These are phyloP conservation scores for Melanotus villosus DNA, from an alignment of 2,888 invertebrate genomes.

Conservation along the genomic window DNA sequence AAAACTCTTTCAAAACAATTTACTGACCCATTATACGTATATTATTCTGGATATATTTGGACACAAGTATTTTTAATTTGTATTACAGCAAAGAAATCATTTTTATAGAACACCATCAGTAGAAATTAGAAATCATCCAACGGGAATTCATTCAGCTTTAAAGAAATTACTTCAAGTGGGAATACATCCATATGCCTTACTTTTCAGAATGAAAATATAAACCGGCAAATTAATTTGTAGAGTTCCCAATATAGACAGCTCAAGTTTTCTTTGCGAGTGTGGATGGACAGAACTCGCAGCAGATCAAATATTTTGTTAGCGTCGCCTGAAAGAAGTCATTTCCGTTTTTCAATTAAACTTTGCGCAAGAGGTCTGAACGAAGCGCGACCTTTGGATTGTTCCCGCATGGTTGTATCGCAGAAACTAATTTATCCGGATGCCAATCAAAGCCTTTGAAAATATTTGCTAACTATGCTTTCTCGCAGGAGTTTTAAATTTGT, in stretches of 20 bases:
- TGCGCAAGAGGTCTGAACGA: conserved; percentile 53
- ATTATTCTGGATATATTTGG: too few relatives aligned
- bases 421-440: conserved; percentile 58
- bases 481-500: conserved; percentile 47
- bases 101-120: too few relatives aligned
- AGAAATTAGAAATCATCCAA: too few relatives aligned
- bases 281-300: conserved; percentile 36
- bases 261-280: conserved; percentile 31
- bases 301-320: conserved; percentile 47
- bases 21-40: too few relatives aligned
- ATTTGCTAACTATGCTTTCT: conserved; percentile 51
- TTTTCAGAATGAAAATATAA: conserved; percentile 27
- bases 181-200: conserved; percentile 1
- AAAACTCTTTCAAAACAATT: too few relatives aligned
- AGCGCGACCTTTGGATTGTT: conserved; percentile 46
- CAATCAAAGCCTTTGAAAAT: conserved; percentile 57
- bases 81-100: too few relatives aligned
- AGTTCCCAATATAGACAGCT: conserved; percentile 35
- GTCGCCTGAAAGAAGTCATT: conserved; percentile 51
- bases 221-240: conserved; percentile 39
- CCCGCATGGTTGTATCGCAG: conserved; percentile 55
- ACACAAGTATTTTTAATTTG: too few relatives aligned
- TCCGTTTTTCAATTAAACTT: conserved; percentile 59
- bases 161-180: too few relatives aligned
- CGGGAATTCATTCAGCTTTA: too few relatives aligned